These are phyloP conservation scores for Thereva nobilitata DNA, from an alignment of 2,888 invertebrate species.

Conservation along the genomic window DNA sequence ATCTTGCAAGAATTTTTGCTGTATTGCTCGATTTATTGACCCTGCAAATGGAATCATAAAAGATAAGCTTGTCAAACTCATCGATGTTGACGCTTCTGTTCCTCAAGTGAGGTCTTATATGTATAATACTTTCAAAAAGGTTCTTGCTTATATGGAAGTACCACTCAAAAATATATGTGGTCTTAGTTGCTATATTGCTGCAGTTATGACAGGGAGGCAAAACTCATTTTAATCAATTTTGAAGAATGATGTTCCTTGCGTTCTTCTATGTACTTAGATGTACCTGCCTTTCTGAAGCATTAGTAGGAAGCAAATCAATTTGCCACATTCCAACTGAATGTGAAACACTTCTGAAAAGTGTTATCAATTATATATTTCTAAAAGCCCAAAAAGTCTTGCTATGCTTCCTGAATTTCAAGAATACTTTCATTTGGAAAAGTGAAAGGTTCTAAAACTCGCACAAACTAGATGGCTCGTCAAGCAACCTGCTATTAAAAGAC, in stretches of 20 bases:
- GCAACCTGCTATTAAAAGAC: conserved; percentile 10
- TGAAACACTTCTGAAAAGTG: conserved; percentile 2
- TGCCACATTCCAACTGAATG: background rate
- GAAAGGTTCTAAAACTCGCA: conserved; percentile 6
- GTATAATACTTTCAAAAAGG: conserved; percentile 1
- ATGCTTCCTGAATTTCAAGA: conserved; percentile 11
- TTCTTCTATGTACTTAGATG: no score
- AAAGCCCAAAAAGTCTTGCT: conserved; percentile 16
- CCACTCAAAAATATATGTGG: conserved; percentile 12
- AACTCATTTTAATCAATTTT: conserved; percentile 11
- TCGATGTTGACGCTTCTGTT: conserved; percentile 1
- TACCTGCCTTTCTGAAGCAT: conserved; percentile 9
- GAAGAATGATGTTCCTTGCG: conserved; percentile 1
- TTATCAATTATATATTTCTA: conserved; percentile 10
- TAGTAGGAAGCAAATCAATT: conserved; percentile 4
- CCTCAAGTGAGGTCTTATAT: background rate
- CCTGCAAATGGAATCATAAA: conserved; percentile 1
- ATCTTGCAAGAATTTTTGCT: conserved; percentile 7
- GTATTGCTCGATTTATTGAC: conserved; percentile 6
- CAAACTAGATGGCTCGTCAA: conserved; percentile 15
- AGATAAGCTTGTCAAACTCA: background rate
- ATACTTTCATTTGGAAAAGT: conserved; percentile 10
- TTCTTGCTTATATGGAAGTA: background rate
- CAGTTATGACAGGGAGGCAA: conserved; percentile 10
- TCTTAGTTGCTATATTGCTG: background rate